Conservation (phyloP, 2,113 vertebrate species). For the Nothoprocta perdicaria region DNA sequence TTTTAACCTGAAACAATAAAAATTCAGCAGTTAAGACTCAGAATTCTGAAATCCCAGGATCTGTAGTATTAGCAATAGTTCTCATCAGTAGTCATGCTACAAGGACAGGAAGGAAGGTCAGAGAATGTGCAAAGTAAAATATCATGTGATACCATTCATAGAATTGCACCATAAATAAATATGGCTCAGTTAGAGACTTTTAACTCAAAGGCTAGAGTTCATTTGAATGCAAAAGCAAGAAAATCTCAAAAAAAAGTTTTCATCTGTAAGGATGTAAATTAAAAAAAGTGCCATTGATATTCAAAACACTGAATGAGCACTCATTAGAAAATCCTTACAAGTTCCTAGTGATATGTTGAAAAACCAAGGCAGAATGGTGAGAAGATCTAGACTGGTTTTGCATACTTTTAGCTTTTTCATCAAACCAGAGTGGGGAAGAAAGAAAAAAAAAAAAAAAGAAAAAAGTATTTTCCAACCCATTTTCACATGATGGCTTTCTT, state of each 20-base stretch:
- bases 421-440: accelerated
- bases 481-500: neutral
- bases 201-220: neutral
- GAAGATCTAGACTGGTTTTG: neutral
- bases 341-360: neutral
- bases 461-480: neutral
- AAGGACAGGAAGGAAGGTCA: neutral
- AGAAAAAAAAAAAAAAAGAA: neutral
- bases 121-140: neutral
- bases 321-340: neutral
- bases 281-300: neutral
- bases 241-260: neutral
- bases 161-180: neutral
- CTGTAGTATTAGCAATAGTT: neutral
- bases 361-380: neutral
- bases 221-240: neutral
- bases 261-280: neutral
- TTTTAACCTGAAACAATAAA: neutral
- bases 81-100: neutral
- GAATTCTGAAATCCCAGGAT: neutral
- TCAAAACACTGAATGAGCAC: neutral
- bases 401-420: neutral
- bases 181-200: neutral
- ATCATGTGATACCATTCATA: neutral
- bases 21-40: neutral